phyloP scores from a whole-genome alignment of 2,888 invertebrate species.

The Trichacis sp. region DNA sequence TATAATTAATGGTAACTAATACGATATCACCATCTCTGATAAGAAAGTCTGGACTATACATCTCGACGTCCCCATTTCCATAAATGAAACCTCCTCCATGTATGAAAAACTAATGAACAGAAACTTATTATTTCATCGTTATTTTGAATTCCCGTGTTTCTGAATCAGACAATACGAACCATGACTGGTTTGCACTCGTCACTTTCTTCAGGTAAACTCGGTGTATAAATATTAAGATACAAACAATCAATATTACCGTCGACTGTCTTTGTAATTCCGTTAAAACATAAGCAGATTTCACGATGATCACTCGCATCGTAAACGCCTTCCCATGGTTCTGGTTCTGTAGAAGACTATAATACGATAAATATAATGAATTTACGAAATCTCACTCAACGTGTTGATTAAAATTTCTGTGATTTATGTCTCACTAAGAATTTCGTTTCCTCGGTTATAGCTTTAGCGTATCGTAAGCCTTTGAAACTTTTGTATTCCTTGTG shows the following conservation, averaged over 20 bases:
- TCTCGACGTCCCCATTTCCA: conserved; percentile 33
- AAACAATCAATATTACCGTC: background rate
- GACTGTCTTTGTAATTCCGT: background rate
- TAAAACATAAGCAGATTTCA: background rate
- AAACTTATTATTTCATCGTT: too few species aligned
- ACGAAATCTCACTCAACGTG: too few species aligned
- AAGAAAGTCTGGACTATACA: conserved; percentile 47
- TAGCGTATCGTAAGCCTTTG: too few species aligned
- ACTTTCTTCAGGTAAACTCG: background rate
- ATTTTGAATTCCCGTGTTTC: too few species aligned
- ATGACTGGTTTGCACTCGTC: background rate
- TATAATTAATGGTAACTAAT: conserved; percentile 47
- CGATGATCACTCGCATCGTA: background rate
- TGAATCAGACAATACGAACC: too few species aligned
- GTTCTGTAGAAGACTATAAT: too few species aligned
- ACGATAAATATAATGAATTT: too few species aligned
- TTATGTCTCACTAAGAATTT: too few species aligned
- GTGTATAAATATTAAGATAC: background rate
- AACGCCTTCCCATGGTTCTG: background rate
- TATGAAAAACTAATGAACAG: too few species aligned
- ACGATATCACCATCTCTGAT: conserved; percentile 38
- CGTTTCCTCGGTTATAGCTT: too few species aligned
- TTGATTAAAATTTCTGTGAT: too few species aligned
- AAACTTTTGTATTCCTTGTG: too few species aligned
- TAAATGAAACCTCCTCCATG: conserved; percentile 12